Conservation (phyloP, 1,140 invertebrate genomes). For the Plutomurus gul region DNA sequence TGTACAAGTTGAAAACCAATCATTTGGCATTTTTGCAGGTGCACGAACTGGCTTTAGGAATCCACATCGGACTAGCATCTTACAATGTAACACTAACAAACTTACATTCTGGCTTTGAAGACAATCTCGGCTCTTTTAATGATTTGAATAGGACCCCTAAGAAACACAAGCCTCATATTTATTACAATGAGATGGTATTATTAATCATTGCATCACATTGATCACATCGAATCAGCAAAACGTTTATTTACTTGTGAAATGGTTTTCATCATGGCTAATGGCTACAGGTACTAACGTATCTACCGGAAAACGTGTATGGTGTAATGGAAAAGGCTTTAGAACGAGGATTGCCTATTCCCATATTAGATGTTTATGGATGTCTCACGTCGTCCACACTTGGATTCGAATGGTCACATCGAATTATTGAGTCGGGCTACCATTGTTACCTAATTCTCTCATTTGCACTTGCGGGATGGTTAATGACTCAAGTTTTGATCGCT, state of each 20-base stretch:
- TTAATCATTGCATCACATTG: too few relatives aligned
- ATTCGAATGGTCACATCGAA: conserved; percentile 50
- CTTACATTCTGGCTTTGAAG: neutral
- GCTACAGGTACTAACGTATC: conserved; percentile 34
- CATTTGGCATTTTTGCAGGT: neutral
- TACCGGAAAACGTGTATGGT: conserved; percentile 36
- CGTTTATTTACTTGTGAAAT: neutral
- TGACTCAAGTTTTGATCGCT: conserved; percentile 43
- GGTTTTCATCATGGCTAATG: neutral
- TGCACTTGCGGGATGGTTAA: conserved; percentile 47
- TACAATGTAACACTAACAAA: conserved; percentile 48
- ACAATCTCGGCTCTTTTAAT: neutral
- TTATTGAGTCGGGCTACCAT: conserved; percentile 51
- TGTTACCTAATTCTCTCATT: conserved; percentile 40
- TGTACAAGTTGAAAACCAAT: too few relatives aligned
- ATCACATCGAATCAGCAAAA: neutral
- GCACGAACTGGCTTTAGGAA: conserved; percentile 35
- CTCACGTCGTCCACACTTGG: conserved; percentile 37
- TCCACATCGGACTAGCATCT: conserved; percentile 47
- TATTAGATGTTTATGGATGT: conserved; percentile 43
- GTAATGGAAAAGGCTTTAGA: conserved; percentile 35
- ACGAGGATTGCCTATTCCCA: conserved; percentile 47
- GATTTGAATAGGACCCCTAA: neutral
- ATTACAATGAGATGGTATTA: conserved; percentile 49
- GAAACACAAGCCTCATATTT: conserved; percentile 31